Percentiles rank a stretch among this genome's conserved stretches.
Evolutionary conservation across 1,140 invertebrate genomes (phyloP).

Genomic region (Oryctes rhinoceros): DNA sequence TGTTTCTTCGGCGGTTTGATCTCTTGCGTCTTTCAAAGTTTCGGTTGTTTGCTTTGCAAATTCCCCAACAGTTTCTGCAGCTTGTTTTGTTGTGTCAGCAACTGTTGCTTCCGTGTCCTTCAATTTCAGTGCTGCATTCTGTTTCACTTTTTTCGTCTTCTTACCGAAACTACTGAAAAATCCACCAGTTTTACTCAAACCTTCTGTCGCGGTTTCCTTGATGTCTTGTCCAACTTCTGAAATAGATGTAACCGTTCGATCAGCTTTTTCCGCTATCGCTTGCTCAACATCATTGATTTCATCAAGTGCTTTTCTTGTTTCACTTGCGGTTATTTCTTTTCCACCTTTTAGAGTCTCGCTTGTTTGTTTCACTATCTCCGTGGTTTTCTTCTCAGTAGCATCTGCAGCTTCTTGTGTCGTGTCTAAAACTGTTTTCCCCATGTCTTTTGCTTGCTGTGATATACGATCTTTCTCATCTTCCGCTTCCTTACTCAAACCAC

Average conservation of each 20-base stretch:
- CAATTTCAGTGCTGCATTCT: not conserved
- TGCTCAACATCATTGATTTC: not conserved
- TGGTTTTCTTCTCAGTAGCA: not conserved
- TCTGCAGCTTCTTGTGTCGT: not conserved
- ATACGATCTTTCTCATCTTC: too few relatives aligned
- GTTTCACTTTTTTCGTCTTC: not conserved
- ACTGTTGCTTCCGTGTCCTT: conserved; percentile 16
- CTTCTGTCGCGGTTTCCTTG: not conserved
- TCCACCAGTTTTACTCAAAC: conserved; percentile 28
- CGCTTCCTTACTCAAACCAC: not conserved
- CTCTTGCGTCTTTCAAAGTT: not conserved
- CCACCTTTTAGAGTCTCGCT: too few relatives aligned
- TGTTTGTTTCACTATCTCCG: too few relatives aligned
- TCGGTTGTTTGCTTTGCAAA: not conserved
- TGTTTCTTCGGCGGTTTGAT: not conserved
- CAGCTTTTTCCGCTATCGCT: not conserved
- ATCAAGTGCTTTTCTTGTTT: not conserved
- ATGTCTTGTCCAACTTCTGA: not conserved
- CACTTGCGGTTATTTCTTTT: not conserved
- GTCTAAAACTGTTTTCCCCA: not conserved
- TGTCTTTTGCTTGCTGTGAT: too few relatives aligned
- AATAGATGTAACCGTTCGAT: not conserved
- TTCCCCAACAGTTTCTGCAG: too few relatives aligned
- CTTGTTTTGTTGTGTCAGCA: not conserved
- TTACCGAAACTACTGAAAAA: conserved; percentile 40